Evolutionary conservation across 2,888 invertebrate genomes (phyloP).

Genomic region (Rhopalosiphum nymphaeae): DNA sequence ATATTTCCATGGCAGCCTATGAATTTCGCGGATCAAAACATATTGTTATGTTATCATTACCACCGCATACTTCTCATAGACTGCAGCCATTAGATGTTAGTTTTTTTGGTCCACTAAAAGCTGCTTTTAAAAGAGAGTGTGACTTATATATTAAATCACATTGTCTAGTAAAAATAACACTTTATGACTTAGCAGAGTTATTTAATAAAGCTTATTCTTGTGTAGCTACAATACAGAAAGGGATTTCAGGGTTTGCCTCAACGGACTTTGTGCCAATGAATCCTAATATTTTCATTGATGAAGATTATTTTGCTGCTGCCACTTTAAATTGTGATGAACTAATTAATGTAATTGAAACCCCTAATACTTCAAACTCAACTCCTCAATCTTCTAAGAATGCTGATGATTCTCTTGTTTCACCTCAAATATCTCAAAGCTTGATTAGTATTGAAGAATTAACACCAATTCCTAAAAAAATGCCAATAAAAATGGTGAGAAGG

Average conservation of each 20-base stretch:
- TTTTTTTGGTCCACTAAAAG: conserved; percentile 68
- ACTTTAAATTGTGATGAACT: no score
- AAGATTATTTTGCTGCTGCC: no score
- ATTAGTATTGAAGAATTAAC: no score
- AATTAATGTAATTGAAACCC: no score
- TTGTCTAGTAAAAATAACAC: conserved; percentile 48
- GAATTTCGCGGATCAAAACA: conserved; percentile 66
- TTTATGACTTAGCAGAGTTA: conserved; percentile 64
- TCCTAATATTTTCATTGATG: conserved; percentile 63
- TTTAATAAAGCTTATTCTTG: conserved; percentile 66
- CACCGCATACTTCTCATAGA: conserved; percentile 68
- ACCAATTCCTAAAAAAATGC: no score
- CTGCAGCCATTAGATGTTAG: conserved; percentile 68
- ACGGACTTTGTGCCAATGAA: neutral
- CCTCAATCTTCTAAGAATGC: no score
- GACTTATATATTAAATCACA: conserved; percentile 67
- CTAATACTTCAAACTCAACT: no score
- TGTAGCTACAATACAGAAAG: conserved; percentile 66
- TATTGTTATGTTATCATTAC: conserved; percentile 67
- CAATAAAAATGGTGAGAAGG: no score
- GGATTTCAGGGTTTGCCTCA: conserved; percentile 61
- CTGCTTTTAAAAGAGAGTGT: conserved; percentile 68
- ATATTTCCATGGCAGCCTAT: conserved; percentile 68
- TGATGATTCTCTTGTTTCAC: no score
- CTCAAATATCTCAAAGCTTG: no score